Conservation (phyloP, 2,888 invertebrate genomes). For the Imbricaverruca yamaguchii region DNA sequence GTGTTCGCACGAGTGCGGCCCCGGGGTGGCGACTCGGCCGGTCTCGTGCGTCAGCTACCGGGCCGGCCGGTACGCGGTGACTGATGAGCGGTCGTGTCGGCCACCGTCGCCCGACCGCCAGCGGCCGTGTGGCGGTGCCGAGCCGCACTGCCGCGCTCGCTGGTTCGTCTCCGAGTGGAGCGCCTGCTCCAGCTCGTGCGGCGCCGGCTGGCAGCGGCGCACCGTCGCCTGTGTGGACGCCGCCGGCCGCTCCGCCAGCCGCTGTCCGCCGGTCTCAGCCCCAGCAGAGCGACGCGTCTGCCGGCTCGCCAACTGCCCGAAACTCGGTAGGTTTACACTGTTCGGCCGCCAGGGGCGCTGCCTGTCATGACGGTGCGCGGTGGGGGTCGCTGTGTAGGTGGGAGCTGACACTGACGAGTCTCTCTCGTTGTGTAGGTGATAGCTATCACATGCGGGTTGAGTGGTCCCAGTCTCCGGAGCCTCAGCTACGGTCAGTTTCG, state of each 20-base stretch:
- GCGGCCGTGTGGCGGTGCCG: constrained; percentile 64
- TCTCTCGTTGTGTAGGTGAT: neutral
- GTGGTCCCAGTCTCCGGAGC: neutral
- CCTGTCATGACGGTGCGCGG: constrained; percentile 50
- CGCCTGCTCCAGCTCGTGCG: constrained; percentile 52
- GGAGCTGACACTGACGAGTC: neutral
- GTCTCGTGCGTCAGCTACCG: constrained; percentile 49
- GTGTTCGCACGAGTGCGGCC: constrained; percentile 57
- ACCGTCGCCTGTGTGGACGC: constrained; percentile 59
- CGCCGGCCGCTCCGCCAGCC: constrained; percentile 51
- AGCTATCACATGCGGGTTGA: neutral
- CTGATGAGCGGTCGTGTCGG: constrained; percentile 57
- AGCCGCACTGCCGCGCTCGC: constrained; percentile 48
- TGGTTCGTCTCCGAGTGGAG: constrained; percentile 45
- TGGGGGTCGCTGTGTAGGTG: neutral
- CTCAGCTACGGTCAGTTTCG: neutral
- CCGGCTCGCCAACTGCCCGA: constrained; percentile 51
- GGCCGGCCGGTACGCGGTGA: constrained; percentile 58
- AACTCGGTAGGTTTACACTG: constrained; percentile 6
- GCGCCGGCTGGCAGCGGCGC: constrained; percentile 53
- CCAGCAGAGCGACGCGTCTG: constrained; percentile 61
- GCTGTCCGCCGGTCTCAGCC: constrained; percentile 63
- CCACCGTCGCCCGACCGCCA: constrained; percentile 39
- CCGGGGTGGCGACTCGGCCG: constrained; percentile 72
- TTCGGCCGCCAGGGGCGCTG: constrained; percentile 41